Evolutionary conservation across 2,113 vertebrate species (phyloP), one percentile per base, ranked within the genome.

Genomic region (Stegostoma tigrinum): DNA sequence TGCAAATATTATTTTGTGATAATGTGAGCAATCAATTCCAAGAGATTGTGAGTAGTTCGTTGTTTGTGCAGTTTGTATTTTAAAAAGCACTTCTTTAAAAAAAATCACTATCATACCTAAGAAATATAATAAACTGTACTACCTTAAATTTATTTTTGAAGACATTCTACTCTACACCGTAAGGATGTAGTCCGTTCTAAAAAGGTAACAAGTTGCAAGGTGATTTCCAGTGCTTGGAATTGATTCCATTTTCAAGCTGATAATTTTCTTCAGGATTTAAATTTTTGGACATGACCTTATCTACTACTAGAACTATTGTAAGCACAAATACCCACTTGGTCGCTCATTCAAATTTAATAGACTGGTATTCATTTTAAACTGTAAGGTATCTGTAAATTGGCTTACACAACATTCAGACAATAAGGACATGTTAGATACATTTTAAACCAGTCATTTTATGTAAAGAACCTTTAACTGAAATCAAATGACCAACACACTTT

Each of bases 281-380:
- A 61, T 30, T 61, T 90, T 34, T 61, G 87, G 10, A 42, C 45
- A 8, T 21, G 45, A 70, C 48, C 48, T 95, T 75, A 15, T 42
- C 68, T 24, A 52, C 8, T 10, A 95, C 23, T 48, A 17, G 17
- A 95, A 19, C 68, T 15, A 19, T 75, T 45, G 42, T 34, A 68
- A 94, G 72, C 24, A 95, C 72, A 72, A 45, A 95, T 30, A 48
- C 67, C 94, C 23, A 75, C 23, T 75, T 95, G 0, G 42, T 45
- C 34, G 45, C 66, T 94, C 93, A 90, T 61, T 90, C 87, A 95
- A 95, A 95, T 95, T 48, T 70, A 68, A 72, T 95, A 52, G 67
- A 68, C 67, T 95, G 94, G 4, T 12, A 95, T 95, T 95, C 52
- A 95, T 75, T 95, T 70, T 42, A 72, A 95, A 95, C 68, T 64